Evolutionary conservation across 2,113 vertebrate species (phyloP), one percentile per base, ranked within the genome.

Genomic region (Nycticorax nycticorax): DNA sequence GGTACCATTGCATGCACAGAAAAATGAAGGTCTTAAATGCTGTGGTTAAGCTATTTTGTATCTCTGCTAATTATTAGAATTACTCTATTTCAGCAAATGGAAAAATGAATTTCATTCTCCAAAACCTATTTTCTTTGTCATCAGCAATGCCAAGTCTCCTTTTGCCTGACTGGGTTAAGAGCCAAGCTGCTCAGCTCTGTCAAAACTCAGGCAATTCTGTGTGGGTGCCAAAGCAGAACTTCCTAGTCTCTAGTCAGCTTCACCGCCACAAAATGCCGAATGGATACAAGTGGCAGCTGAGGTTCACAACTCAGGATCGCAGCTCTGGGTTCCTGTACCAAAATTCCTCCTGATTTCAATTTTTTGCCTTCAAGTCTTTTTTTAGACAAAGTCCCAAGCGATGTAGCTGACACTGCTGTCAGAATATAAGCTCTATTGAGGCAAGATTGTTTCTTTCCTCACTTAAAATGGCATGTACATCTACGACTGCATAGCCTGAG

Each of bases 131-230:
- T 96, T 88, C 52, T 93, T 95, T 95, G 95, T 94, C 85, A 90
- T 85, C 82, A 83, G 84, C 80, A 79, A 93, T 89, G 86, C 85
- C 85, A 95, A 95, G 56, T 62, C 93, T 97, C 92, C 83, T 89
- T 88, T 96, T 95, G 92, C 91, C 79, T 96, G 86, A 10, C 66
- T 94, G 91, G 92, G 83, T 97, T 95, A 97, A 92, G 80, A 96
- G 96, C 95, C 96, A 96, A 96, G 82, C 60, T 78, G 73, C 89
- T 95, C 95, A 96, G 60, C 89, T 96, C 91, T 96, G 96, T 97
- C 94, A 97, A 93, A 96, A 95, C 86, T 88, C 55, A 93, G 72
- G 83, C 94, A 96, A 84, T 86, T 92, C 86, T 89, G 86, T 89
- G 86, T 67, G 60, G 80, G 89, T 95, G 96, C 94, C 95, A 97